phyloP scores from a whole-genome alignment of 2,888 invertebrate genomes.

The Ceramica pisi region DNA sequence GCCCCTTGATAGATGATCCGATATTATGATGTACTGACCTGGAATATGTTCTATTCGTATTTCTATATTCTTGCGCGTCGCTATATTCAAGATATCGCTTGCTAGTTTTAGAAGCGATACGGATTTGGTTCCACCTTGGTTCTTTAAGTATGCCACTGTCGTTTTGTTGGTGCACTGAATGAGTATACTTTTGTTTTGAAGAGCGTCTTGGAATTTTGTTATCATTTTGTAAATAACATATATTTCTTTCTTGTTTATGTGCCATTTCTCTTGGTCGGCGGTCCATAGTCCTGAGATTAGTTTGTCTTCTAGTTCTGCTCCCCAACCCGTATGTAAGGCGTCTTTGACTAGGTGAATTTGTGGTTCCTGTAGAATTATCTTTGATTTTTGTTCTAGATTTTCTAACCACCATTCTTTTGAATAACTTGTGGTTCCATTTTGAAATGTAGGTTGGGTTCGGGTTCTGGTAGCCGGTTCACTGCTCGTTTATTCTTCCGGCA shows the following conservation, averaged over 20 bases:
- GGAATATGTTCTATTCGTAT: slow-evolving; percentile 11
- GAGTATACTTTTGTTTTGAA: slow-evolving; percentile 9
- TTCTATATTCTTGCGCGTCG: background rate
- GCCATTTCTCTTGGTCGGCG: background rate
- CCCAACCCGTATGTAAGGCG: slow-evolving; percentile 9
- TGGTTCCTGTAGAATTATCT: slow-evolving; percentile 3
- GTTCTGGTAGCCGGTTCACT: slow-evolving; percentile 1
- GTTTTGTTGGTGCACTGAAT: slow-evolving; percentile 8
- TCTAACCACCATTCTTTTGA: background rate
- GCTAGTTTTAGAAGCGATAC: background rate
- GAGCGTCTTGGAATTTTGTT: background rate
- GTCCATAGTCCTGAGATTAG: slow-evolving; percentile 4
- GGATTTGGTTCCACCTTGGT: slow-evolving; percentile 1
- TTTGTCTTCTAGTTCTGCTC: slow-evolving; percentile 6
- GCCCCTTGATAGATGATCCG: background rate
- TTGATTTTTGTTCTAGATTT: background rate
- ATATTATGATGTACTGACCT: slow-evolving; percentile 1
- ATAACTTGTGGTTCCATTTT: background rate
- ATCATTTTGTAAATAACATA: slow-evolving; percentile 1
- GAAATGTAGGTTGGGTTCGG: background rate
- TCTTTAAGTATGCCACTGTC: background rate
- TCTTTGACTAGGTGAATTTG: slow-evolving; percentile 1
- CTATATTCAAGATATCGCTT: background rate
- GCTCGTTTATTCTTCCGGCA: too few species aligned
- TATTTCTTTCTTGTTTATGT: background rate